Evolutionary conservation across 2,888 invertebrate genomes (phyloP).

Genomic region (Cheilosia scutellata): DNA sequence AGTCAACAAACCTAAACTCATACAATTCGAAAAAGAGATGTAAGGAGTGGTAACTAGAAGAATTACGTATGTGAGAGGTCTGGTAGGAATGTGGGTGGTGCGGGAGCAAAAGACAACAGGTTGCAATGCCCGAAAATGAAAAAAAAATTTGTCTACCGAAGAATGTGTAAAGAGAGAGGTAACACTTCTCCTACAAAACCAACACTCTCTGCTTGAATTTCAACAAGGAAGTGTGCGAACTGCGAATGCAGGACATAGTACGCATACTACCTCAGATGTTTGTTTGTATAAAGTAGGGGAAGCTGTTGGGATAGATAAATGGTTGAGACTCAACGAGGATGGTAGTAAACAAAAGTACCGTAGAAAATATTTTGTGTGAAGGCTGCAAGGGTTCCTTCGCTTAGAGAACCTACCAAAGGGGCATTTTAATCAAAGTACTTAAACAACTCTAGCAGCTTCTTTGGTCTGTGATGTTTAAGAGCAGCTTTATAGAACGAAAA

Average conservation of each 20-base stretch:
- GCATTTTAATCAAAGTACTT: no score
- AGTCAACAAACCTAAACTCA: slow-evolving; percentile 40
- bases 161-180: slow-evolving; percentile 25
- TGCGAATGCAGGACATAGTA: slow-evolving; percentile 3
- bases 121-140: slow-evolving; percentile 56
- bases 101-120: slow-evolving; percentile 64
- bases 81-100: slow-evolving; percentile 1
- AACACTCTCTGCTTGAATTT: slow-evolving; percentile 28
- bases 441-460: no score
- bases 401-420: no score
- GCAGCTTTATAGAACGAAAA: no score
- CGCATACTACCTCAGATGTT: slow-evolving; percentile 9
- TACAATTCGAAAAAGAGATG: slow-evolving; percentile 34
- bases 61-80: slow-evolving; percentile 12
- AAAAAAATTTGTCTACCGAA: slow-evolving; percentile 18
- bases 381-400: no score
- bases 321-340: slow-evolving; percentile 4
- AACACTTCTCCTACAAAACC: slow-evolving; percentile 33
- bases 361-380: not conserved
- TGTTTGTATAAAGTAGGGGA: slow-evolving; percentile 41
- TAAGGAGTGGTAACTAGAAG: slow-evolving; percentile 24
- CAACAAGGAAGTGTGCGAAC: slow-evolving; percentile 40
- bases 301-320: not conserved
- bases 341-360: slow-evolving; percentile 14
- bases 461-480: no score